Conservation (phyloP, 1,140 invertebrate genomes). For the Stenopsyche tienmushanensis region DNA sequence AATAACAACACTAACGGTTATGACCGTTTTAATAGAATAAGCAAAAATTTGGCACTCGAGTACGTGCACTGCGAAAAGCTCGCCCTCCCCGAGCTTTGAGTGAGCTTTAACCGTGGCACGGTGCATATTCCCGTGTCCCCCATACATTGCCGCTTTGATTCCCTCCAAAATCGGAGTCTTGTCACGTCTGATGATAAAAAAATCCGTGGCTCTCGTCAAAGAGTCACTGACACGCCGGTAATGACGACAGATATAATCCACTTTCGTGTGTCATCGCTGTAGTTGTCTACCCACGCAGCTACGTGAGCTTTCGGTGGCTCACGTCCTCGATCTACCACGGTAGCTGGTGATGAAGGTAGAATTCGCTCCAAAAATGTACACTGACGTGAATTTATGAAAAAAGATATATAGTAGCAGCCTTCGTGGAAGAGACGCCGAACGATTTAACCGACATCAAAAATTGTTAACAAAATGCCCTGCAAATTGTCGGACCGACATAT, state of each 20-base stretch:
- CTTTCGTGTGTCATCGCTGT: constrained; percentile 10
- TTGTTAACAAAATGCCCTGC: not conserved
- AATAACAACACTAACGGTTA: too few relatives aligned
- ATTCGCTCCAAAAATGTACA: too few relatives aligned
- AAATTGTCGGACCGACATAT: too few relatives aligned
- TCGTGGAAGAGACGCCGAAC: not conserved
- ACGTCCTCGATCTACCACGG: constrained; percentile 1
- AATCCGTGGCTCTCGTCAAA: constrained; percentile 4
- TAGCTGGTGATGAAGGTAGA: not conserved
- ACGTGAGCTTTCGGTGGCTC: constrained; percentile 3
- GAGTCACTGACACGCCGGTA: constrained; percentile 12
- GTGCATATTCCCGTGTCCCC: not conserved
- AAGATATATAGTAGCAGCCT: not conserved
- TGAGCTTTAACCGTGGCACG: not conserved
- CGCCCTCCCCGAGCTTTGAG: not conserved
- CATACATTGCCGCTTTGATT: not conserved
- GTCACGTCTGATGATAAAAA: constrained; percentile 11
- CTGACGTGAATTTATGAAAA: not conserved
- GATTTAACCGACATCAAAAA: too few relatives aligned
- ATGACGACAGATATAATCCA: constrained; percentile 25
- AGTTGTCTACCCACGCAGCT: constrained; percentile 5
- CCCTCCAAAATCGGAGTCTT: not conserved
- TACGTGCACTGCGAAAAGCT: not conserved
- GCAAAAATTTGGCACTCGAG: not conserved
- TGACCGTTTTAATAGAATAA: too few relatives aligned